Conservation (phyloP, 2,113 vertebrate species). For the Lonchura striata region DNA sequence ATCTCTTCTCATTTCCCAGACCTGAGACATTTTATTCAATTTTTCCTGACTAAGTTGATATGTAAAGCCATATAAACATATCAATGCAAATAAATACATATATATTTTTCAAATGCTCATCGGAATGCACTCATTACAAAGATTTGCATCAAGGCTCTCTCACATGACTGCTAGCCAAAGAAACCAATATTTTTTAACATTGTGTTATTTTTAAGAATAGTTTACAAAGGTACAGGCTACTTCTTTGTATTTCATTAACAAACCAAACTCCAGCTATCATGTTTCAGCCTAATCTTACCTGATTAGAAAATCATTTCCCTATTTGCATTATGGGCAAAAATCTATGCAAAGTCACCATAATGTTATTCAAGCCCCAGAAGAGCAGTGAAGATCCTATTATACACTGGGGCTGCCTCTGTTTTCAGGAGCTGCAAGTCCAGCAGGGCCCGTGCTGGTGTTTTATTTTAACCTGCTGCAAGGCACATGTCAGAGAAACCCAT, state of each 20-base stretch:
- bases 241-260: slow-evolving; percentile 5
- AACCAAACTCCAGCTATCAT: neutral
- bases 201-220: slow-evolving; percentile 32
- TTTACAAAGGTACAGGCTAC: neutral
- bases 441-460: neutral
- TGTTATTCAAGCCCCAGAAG: slow-evolving; percentile 24
- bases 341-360: slow-evolving; percentile 57
- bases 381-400: slow-evolving; percentile 43
- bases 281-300: slow-evolving; percentile 30
- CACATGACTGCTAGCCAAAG: neutral
- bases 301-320: slow-evolving; percentile 33
- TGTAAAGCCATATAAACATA: slow-evolving; percentile 71
- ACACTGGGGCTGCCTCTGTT: slow-evolving; percentile 20
- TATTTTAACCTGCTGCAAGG: slow-evolving; percentile 37
- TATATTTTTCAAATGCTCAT: slow-evolving; percentile 37
- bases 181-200: neutral
- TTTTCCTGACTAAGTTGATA: slow-evolving; percentile 71
- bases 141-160: slow-evolving; percentile 35
- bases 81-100: slow-evolving; percentile 67
- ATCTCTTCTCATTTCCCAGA: slow-evolving; percentile 70
- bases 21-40: slow-evolving; percentile 70
- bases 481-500: neutral
- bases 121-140: slow-evolving; percentile 41
- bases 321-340: slow-evolving; percentile 52
- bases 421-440: slow-evolving; percentile 21